These are phyloP conservation scores for Thecophora atra DNA, from an alignment of 2,888 invertebrate genomes.

Conservation along the genomic window DNA sequence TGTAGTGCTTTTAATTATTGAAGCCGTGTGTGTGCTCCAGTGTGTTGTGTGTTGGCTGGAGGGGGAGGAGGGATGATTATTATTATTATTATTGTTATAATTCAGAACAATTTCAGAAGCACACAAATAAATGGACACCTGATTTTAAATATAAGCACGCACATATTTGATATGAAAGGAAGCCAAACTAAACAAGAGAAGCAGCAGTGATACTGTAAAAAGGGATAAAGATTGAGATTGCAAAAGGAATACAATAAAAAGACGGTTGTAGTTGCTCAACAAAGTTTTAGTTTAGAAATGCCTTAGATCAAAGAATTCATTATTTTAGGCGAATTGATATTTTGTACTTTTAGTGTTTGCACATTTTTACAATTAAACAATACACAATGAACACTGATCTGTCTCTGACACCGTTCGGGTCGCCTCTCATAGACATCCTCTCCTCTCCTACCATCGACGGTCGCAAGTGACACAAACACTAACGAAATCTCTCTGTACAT, in stretches of 20 bases:
- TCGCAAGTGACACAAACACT: too few species aligned
- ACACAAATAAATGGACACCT: background rate
- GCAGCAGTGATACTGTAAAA: background rate
- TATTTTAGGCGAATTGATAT: slow-evolving; percentile 36
- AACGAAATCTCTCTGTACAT: slow-evolving; percentile 12
- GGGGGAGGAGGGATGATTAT: too few species aligned
- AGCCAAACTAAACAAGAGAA: background rate
- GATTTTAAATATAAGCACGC: background rate
- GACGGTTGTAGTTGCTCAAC: slow-evolving; percentile 2
- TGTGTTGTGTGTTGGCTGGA: too few species aligned
- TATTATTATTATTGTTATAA: too few species aligned
- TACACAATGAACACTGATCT: background rate
- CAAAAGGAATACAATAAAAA: background rate
- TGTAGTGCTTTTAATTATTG: background rate
- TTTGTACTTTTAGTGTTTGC: slow-evolving; percentile 35
- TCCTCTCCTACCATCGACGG: background rate
- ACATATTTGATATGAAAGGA: background rate
- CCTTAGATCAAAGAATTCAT: slow-evolving; percentile 22
- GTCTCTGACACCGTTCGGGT: background rate
- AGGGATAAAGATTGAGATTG: background rate
- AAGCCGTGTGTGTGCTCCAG: slow-evolving; percentile 26
- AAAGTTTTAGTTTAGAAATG: slow-evolving; percentile 15
- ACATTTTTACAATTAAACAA: slow-evolving; percentile 29
- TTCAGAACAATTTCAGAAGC: background rate
- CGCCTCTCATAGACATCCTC: slow-evolving; percentile 6